phyloP scores from a whole-genome alignment of 2,113 vertebrate genomes.

The Gavialis gangeticus region DNA sequence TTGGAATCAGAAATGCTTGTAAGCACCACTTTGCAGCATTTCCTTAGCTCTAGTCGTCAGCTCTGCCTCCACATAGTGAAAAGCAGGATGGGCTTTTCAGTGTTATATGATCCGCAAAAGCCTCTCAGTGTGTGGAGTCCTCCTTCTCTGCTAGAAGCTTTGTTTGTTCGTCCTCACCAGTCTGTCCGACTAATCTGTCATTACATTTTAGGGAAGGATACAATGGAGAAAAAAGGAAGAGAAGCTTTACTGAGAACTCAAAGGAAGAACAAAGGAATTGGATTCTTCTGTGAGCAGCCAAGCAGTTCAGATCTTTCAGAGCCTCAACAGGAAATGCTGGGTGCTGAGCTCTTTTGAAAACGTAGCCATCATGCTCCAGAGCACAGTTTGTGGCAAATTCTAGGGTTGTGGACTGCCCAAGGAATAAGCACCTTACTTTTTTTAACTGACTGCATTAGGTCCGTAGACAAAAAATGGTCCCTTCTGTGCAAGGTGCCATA shows the following conservation, averaged over 20 bases:
- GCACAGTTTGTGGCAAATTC: background rate
- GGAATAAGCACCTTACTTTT: background rate
- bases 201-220: background rate
- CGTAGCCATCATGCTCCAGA: background rate
- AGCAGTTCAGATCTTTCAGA: background rate
- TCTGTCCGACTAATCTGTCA: background rate
- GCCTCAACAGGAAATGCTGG: background rate
- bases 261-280: background rate
- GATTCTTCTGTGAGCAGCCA: background rate
- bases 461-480: background rate
- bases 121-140: too few species aligned
- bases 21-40: background rate
- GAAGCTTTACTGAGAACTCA: background rate
- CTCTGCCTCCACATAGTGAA: background rate
- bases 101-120: background rate
- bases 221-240: background rate
- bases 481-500: rapidly evolving
- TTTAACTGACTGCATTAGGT: background rate
- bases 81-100: background rate
- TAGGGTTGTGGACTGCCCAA: background rate
- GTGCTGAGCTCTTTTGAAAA: background rate
- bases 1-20: background rate
- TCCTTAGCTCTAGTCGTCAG: background rate
- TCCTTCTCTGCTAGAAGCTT: background rate
- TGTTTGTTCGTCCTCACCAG: too few species aligned